These are phyloP conservation scores for Tolmerus cingulatus DNA, from an alignment of 2,888 invertebrate genomes.

Conservation along the genomic window DNA sequence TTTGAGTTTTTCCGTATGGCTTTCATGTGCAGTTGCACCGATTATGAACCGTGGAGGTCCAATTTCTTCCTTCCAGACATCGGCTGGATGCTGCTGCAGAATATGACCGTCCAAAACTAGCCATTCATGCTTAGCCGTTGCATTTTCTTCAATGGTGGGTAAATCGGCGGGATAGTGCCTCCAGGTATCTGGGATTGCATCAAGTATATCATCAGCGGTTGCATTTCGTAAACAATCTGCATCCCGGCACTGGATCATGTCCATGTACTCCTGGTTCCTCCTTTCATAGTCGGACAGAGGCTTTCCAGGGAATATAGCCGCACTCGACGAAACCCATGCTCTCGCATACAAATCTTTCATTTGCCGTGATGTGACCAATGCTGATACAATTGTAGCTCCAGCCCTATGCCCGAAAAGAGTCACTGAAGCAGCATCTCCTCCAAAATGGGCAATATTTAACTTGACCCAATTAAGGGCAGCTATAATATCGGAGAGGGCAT, in stretches of 20 bases:
- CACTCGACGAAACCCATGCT: slow-evolving; percentile 82
- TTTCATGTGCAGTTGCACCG: slow-evolving; percentile 79
- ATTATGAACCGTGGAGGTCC: slow-evolving; percentile 69
- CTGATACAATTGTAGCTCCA: slow-evolving; percentile 83
- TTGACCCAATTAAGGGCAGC: slow-evolving; percentile 82
- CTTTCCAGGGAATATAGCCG: slow-evolving; percentile 76
- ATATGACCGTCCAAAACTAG: slow-evolving; percentile 77
- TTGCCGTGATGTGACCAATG: slow-evolving; percentile 69
- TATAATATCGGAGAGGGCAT: slow-evolving; percentile 82
- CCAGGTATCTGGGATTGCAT: slow-evolving; percentile 79
- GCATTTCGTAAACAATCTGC: slow-evolving; percentile 68
- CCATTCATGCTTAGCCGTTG: slow-evolving; percentile 74
- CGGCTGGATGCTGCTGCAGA: slow-evolving; percentile 72
- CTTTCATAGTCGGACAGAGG: slow-evolving; percentile 69
- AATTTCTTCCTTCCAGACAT: slow-evolving; percentile 67
- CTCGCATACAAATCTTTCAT: slow-evolving; percentile 75
- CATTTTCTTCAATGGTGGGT: slow-evolving; percentile 66
- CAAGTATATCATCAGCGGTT: slow-evolving; percentile 69
- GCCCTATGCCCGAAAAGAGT: slow-evolving; percentile 86
- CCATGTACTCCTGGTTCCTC: slow-evolving; percentile 70
- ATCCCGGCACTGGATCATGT: slow-evolving; percentile 67
- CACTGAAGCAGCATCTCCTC: slow-evolving; percentile 79
- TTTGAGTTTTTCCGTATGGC: slow-evolving; percentile 70
- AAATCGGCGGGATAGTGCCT: slow-evolving; percentile 68
- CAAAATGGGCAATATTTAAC: slow-evolving; percentile 82